Evolutionary conservation across 2,888 invertebrate genomes (phyloP).

Genomic region (Celastrina argiolus): DNA sequence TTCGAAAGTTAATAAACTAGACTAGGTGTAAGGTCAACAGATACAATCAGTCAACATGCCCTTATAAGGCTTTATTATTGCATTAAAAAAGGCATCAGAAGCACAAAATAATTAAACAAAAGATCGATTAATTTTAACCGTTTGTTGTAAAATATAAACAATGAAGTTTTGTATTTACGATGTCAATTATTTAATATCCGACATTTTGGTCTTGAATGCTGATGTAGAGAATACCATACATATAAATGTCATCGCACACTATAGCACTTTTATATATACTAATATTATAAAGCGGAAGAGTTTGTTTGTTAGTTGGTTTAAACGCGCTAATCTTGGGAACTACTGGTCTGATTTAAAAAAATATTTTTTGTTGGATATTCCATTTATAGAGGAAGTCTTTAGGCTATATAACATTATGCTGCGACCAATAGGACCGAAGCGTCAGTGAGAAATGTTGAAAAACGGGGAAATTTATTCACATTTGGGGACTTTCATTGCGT

Average conservation of each 20-base stretch:
- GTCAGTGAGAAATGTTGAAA: no score
- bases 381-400: no score
- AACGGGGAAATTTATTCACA: no score
- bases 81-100: not conserved
- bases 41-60: not conserved
- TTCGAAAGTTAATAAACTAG: not conserved
- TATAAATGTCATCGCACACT: not conserved
- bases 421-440: no score
- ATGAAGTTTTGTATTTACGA: not conserved
- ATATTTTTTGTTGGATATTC: no score
- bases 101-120: not conserved
- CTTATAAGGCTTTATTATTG: not conserved
- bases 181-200: conserved; percentile 6
- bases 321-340: no score
- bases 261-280: no score
- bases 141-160: not conserved
- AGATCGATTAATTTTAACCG: not conserved
- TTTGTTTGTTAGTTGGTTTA: no score
- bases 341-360: no score
- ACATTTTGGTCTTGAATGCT: not conserved
- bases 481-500: no score
- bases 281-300: no score
- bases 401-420: no score
- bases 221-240: not conserved
- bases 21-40: not conserved